Percentiles rank a stretch among this genome's conserved stretches.
Conservation (phyloP, 2,797 vertebrate genomes). For the Esox masquinongy region DNA sequence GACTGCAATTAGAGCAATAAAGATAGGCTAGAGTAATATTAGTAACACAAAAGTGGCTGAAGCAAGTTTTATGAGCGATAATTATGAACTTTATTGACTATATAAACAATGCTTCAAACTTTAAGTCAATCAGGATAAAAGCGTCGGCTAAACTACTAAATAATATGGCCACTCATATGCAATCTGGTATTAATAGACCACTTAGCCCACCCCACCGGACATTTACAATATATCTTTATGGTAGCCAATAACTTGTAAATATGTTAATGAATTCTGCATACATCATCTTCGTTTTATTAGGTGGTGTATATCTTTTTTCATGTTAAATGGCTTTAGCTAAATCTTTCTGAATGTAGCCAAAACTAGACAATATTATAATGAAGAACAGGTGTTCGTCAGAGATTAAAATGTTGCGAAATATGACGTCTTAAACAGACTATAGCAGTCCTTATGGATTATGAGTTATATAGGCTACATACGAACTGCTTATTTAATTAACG, state of each 20-base stretch:
- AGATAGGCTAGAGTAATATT: no score
- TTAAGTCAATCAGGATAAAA: no score
- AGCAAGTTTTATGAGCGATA: not conserved
- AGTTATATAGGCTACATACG: constrained; percentile 67
- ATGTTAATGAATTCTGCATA: not conserved
- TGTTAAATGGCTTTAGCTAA: constrained; percentile 10
- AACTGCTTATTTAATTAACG: constrained; percentile 73
- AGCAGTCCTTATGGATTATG: constrained; percentile 69
- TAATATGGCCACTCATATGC: not conserved
- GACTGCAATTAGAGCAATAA: not conserved
- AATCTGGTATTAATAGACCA: not conserved
- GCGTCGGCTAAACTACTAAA: no score
- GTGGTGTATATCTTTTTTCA: not conserved
- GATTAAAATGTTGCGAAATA: constrained; percentile 65
- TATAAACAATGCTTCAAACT: no score
- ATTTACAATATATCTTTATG: not conserved
- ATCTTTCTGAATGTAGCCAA: constrained; percentile 35
- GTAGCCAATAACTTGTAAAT: not conserved
- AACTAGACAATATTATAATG: not conserved
- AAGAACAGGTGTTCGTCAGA: constrained; percentile 58
- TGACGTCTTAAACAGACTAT: constrained; percentile 43
- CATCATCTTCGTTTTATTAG: constrained; percentile 3
- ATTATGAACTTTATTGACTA: not conserved
- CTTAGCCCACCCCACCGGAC: not conserved
- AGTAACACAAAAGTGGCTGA: no score